Percentiles rank a stretch among this genome's conserved stretches.
These are phyloP conservation scores for Hoplodrina blanda DNA, from an alignment of 2,888 invertebrate genomes.

Conservation along the genomic window DNA sequence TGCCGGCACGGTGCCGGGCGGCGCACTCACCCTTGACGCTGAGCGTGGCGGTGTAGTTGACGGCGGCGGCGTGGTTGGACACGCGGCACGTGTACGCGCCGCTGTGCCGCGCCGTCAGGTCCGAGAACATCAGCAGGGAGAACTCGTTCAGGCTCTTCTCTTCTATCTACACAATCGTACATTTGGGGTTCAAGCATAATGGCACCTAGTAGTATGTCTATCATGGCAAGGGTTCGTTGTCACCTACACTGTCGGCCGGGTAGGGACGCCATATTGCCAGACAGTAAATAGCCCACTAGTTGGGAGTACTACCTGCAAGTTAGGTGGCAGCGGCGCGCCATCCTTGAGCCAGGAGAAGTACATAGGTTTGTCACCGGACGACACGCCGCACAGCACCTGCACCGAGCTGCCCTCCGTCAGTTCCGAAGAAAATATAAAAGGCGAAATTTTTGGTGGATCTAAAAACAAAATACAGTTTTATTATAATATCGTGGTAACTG, in stretches of 20 bases:
- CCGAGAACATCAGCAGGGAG: constrained; percentile 93
- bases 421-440: constrained; percentile 95
- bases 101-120: constrained; percentile 92
- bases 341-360: constrained; percentile 93
- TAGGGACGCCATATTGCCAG: too few species aligned
- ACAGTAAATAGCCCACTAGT: too few species aligned
- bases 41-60: constrained; percentile 92
- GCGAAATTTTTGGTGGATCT: constrained; percentile 96
- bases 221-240: too few species aligned
- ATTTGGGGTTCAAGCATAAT: not conserved
- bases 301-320: constrained; percentile 88
- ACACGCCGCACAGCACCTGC: constrained; percentile 95
- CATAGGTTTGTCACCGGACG: constrained; percentile 93
- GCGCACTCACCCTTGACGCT: constrained; percentile 91
- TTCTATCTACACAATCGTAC: constrained; percentile 86
- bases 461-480: constrained; percentile 9
- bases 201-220: too few species aligned
- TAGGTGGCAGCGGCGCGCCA: constrained; percentile 90
- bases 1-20: too few species aligned
- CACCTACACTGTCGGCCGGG: too few species aligned
- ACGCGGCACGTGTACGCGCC: constrained; percentile 94
- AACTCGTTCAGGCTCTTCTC: constrained; percentile 93
- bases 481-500: not conserved
- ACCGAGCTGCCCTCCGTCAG: constrained; percentile 95
- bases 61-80: constrained; percentile 92